A percentile compares a stretch with the other conserved stretches of the same genome.
phyloP scores from a whole-genome alignment of 2,113 vertebrate species.

The Pteruthius melanotis region DNA sequence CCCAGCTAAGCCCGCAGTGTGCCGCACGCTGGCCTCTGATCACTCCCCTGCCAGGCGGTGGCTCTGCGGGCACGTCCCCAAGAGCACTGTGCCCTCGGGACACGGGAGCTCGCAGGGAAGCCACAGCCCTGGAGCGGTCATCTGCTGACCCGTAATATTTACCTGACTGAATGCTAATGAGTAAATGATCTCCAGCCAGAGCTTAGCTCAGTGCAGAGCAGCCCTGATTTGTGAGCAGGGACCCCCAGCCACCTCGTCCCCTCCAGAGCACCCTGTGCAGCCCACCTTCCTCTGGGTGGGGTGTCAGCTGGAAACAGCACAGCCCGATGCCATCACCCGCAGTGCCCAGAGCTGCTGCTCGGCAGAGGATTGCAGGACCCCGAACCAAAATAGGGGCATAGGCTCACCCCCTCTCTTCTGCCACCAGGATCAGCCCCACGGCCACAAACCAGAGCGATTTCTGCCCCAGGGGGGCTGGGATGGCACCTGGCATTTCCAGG shows the following conservation, averaged over 20 bases:
- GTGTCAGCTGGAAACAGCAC: neutral
- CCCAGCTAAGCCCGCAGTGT: neutral
- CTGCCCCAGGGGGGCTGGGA: fast-evolving
- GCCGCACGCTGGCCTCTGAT: neutral
- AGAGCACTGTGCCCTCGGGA: neutral
- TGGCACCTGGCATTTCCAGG: neutral
- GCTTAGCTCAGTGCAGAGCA: neutral
- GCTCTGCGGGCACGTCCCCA: neutral
- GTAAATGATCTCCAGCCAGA: neutral
- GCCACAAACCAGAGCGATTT: neutral
- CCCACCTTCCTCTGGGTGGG: neutral
- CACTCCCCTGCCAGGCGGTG: neutral
- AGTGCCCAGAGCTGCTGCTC: neutral
- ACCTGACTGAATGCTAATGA: neutral
- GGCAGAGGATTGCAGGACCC: neutral
- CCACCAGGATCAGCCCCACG: neutral
- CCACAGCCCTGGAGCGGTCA: neutral
- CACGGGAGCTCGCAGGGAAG: neutral
- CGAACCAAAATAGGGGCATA: neutral
- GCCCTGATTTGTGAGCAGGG: neutral
- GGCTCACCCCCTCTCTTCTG: neutral
- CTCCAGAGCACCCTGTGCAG: neutral
- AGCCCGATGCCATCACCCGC: fast-evolving
- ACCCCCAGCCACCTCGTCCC: neutral
- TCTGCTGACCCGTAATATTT: neutral